Evolutionary conservation across 1,140 invertebrate species (phyloP).

Genomic region (Heliconius nattereri): DNA sequence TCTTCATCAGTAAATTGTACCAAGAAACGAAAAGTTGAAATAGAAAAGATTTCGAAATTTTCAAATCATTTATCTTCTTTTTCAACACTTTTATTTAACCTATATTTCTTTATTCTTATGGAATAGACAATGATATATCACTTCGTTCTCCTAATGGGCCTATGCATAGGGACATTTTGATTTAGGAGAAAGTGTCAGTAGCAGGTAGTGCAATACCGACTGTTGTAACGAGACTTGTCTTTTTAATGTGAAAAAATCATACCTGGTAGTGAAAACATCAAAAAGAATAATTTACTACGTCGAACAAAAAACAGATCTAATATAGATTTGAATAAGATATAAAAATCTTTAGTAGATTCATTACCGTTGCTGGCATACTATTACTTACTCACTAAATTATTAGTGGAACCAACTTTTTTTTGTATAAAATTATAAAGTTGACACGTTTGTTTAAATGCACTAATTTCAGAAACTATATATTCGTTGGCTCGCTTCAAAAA

Average conservation of each 20-base stretch:
- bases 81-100: constrained; percentile 9
- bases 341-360: too few relatives aligned
- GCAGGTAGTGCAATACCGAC: background rate
- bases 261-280: too few relatives aligned
- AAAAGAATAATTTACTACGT: too few relatives aligned
- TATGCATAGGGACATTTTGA: background rate
- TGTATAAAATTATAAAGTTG: too few relatives aligned
- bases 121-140: background rate
- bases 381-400: too few relatives aligned
- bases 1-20: background rate
- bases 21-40: background rate
- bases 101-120: background rate
- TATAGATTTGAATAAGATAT: too few relatives aligned
- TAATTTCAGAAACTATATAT: too few relatives aligned
- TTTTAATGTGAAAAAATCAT: background rate
- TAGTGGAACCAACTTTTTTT: too few relatives aligned
- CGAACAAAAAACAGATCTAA: too few relatives aligned
- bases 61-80: constrained; percentile 3
- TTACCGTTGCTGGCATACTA: too few relatives aligned
- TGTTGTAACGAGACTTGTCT: background rate
- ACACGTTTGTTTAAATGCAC: too few relatives aligned
- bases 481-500: too few relatives aligned
- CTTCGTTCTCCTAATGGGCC: background rate
- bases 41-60: background rate
- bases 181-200: background rate